phyloP scores from a whole-genome alignment of 1,140 invertebrate species.

The Copidosoma floridanum region DNA sequence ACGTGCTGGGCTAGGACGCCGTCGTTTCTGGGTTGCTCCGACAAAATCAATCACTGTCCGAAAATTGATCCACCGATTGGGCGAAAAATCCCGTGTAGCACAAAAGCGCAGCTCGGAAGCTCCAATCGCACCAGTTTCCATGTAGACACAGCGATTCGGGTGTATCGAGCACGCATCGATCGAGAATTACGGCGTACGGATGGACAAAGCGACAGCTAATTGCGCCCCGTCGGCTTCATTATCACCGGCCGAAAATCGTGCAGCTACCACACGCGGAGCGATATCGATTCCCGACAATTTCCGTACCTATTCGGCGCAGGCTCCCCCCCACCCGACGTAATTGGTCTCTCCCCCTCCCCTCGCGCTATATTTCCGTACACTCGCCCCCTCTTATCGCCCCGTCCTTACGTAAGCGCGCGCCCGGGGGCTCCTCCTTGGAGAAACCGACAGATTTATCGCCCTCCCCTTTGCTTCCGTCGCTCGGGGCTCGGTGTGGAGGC shows the following conservation, averaged over 20 bases:
- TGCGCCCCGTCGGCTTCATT: conserved; percentile 25
- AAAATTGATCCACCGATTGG: too few species aligned
- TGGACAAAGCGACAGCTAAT: conserved; percentile 26
- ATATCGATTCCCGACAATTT: conserved; percentile 26
- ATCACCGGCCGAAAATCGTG: conserved; percentile 21
- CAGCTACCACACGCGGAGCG: background rate
- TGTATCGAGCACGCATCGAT: background rate
- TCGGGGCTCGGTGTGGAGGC: too few species aligned
- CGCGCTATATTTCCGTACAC: conserved; percentile 5
- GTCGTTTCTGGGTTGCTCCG: too few species aligned
- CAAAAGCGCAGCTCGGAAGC: background rate
- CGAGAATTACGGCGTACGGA: too few species aligned
- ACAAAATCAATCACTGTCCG: too few species aligned
- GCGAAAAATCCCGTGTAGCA: background rate
- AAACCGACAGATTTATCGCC: conserved; percentile 21
- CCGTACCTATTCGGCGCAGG: background rate
- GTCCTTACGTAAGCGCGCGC: conserved; percentile 16
- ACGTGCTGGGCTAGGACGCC: too few species aligned
- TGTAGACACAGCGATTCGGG: background rate
- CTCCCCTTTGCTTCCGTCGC: too few species aligned
- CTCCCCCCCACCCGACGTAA: background rate
- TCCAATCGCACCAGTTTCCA: background rate
- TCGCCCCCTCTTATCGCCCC: conserved; percentile 24
- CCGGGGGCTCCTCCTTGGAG: background rate
- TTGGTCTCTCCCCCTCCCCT: conserved; percentile 4